phyloP scores from a whole-genome alignment of 2,888 invertebrate species.

The Macrophya annulata region DNA sequence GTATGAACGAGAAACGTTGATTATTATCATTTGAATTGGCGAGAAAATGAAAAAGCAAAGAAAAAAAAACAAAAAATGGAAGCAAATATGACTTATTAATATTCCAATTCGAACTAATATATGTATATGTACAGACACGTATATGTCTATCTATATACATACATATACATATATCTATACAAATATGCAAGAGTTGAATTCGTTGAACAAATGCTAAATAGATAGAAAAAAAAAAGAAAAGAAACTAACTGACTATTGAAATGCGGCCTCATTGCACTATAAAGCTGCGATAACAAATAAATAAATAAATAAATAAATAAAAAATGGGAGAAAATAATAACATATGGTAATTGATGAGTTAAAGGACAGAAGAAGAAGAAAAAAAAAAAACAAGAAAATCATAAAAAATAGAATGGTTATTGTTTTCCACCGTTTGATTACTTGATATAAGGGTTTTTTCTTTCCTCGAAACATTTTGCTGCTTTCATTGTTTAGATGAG shows the following conservation, averaged over 20 bases:
- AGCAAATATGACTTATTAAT: neutral
- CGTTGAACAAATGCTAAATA: slow-evolving; percentile 24
- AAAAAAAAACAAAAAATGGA: neutral
- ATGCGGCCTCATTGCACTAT: slow-evolving; percentile 47
- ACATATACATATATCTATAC: neutral
- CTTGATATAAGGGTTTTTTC: slow-evolving; percentile 61
- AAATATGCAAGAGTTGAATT: neutral
- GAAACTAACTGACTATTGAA: slow-evolving; percentile 31
- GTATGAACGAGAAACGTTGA: neutral
- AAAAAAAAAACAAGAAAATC: slow-evolving; percentile 15
- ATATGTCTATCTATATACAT: too few relatives aligned
- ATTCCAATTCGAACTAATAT: neutral
- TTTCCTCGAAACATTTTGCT: slow-evolving; percentile 72
- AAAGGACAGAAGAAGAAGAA: slow-evolving; percentile 17
- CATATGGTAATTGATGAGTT: slow-evolving; percentile 59
- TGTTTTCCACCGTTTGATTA: slow-evolving; percentile 62
- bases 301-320: slow-evolving; percentile 46
- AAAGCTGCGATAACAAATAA: slow-evolving; percentile 22
- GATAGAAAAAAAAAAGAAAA: slow-evolving; percentile 52
- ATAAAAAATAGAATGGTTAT: slow-evolving; percentile 42
- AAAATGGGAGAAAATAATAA: slow-evolving; percentile 59
- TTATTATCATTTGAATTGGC: slow-evolving; percentile 58
- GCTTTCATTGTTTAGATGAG: slow-evolving; percentile 78
- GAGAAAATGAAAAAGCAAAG: slow-evolving; percentile 54
- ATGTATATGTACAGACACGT: neutral